Base-by-base conservation (phyloP, 2,113 vertebrate species). In the Meriones unguiculatus region DNA sequence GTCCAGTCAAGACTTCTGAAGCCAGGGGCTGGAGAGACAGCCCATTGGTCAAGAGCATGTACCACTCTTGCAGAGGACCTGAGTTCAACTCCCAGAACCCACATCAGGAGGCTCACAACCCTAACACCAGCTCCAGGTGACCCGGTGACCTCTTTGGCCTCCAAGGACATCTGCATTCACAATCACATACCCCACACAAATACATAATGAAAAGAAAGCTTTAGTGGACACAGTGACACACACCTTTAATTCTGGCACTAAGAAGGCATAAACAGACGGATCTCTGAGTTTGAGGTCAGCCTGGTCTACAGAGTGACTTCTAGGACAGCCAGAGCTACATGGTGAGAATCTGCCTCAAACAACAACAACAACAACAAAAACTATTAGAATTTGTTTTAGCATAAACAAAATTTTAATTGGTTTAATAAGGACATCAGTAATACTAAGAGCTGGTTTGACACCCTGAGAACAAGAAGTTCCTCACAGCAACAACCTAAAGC, bases 391-490 rank as follows among this genome's bases (percentile, higher is more conserved):
- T 91, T 76, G 69, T 80, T 87, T 81, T 59, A 70, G 52, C 41
- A 46, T 72, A 85, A 93, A 88, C 41, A 85, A 78, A 93, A 62
- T 64, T 87, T 95, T 62, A 87, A 41, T 38, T 77, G 24, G 54
- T 28, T 88, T 89, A 86, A 88, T 28, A 85, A 77, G 75, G 85
- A 89, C 4, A 89, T 41, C 81, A 62, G 65, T 22, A 54, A 70
- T 57, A 25, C 2, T 69, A 50, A 38, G 38, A 35, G 35, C 18
- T 93, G 57, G 70, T 22, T 59, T 80, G 62, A 84, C 14, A 10
- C 3, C 3, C 52, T 35, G 4, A 24, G 57, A 88, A 75, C 8
- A 72, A 57, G 11, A 89, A 64, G 38, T 18, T 46, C 14, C 62
- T 8, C 8, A 59, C 0, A 22, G 24, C 41, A 84, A 54, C 86